Percentiles rank a stretch among this genome's conserved stretches.
phyloP scores from a whole-genome alignment of 2,888 invertebrate genomes.

The Sinodicranocentrus sp. region DNA sequence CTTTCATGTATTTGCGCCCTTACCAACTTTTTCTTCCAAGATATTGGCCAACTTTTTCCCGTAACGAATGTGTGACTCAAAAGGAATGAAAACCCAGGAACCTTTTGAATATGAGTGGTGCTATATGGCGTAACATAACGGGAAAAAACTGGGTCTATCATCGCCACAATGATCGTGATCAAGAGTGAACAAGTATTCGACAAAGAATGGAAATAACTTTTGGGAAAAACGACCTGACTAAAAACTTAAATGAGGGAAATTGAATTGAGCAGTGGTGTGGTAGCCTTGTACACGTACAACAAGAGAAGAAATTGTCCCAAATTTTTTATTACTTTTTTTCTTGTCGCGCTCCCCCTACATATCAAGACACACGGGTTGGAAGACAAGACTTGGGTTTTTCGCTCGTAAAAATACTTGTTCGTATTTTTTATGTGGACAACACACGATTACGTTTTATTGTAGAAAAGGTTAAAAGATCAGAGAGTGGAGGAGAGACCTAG shows the following conservation, averaged over 20 bases:
- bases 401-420: slow-evolving; percentile 47
- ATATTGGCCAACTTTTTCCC: slow-evolving; percentile 31
- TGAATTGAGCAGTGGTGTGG: slow-evolving; percentile 28
- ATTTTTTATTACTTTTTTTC: slow-evolving; percentile 38
- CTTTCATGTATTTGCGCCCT: background rate
- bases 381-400: background rate
- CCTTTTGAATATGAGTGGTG: background rate
- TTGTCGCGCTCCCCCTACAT: background rate
- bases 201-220: slow-evolving; percentile 47
- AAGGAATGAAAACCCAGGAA: background rate
- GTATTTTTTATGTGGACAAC: slow-evolving; percentile 47
- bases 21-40: background rate
- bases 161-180: slow-evolving; percentile 17
- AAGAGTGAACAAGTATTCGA: slow-evolving; percentile 26
- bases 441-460: slow-evolving; percentile 45
- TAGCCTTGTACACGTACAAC: slow-evolving; percentile 20
- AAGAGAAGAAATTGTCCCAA: slow-evolving; percentile 35
- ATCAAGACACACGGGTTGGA: background rate
- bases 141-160: slow-evolving; percentile 41
- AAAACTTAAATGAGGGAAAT: slow-evolving; percentile 52
- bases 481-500: slow-evolving; percentile 26
- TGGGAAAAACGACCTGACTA: slow-evolving; percentile 32
- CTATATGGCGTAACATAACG: background rate
- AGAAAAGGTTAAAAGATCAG: slow-evolving; percentile 45
- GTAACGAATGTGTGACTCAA: background rate